Evolutionary conservation across 1,140 invertebrate genomes (phyloP).

Genomic region (Lutraria rhynchaena): DNA sequence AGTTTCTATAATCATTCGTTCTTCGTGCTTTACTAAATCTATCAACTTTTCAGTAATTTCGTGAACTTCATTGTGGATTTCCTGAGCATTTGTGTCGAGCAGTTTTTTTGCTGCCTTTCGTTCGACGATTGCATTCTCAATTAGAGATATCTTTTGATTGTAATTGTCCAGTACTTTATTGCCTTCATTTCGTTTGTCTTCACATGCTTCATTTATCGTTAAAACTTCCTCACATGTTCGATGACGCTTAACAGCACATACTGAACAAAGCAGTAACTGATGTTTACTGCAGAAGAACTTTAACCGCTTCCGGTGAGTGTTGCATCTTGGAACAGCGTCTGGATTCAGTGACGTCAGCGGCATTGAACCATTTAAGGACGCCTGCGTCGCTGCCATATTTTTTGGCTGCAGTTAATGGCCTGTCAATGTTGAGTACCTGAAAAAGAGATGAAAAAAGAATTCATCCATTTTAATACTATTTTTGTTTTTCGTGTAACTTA

Average conservation of each 20-base stretch:
- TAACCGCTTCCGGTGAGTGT: constrained; percentile 45
- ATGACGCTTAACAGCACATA: constrained; percentile 57
- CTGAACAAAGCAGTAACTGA: constrained; percentile 49
- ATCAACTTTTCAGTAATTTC: constrained; percentile 53
- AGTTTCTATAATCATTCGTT: constrained; percentile 30
- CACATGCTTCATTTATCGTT: constrained; percentile 41
- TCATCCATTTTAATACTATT: too few relatives aligned
- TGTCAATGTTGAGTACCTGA: too few relatives aligned
- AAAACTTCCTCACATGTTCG: constrained; percentile 51
- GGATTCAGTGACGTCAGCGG: constrained; percentile 36
- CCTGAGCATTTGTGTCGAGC: constrained; percentile 46
- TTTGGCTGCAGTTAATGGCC: background rate
- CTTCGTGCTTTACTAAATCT: constrained; percentile 53
- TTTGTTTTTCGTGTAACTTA: too few relatives aligned
- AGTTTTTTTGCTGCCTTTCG: constrained; percentile 56
- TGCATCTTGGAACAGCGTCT: constrained; percentile 50
- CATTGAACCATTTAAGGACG: background rate
- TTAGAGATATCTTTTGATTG: constrained; percentile 21
- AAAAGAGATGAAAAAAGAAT: too few relatives aligned
- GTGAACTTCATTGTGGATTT: constrained; percentile 55
- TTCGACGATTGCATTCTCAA: constrained; percentile 49
- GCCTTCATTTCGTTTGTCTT: constrained; percentile 49
- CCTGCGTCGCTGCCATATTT: background rate
- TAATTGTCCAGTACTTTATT: constrained; percentile 45
- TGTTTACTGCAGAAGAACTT: constrained; percentile 60